Conservation (phyloP, 1,140 invertebrate species). For the Linepithema humile region DNA sequence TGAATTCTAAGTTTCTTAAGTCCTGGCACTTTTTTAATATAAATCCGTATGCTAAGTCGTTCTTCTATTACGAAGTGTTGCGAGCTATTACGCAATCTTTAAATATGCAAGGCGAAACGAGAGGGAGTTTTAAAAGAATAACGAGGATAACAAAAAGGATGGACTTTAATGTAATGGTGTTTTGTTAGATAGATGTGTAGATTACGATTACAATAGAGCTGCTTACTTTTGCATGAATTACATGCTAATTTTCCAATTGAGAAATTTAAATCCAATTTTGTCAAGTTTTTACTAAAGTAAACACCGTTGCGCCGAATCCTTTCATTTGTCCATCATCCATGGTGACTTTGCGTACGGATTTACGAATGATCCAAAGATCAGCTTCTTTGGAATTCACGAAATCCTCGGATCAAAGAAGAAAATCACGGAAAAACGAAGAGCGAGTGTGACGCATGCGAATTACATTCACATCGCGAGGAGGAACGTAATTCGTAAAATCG, state of each 20-base stretch:
- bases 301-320: neutral
- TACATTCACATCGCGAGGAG: neutral
- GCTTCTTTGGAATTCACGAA: constrained; percentile 2
- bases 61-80: too few relatives aligned
- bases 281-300: neutral
- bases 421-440: constrained; percentile 8
- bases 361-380: neutral
- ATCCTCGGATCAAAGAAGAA: constrained; percentile 39
- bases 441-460: neutral
- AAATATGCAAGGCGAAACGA: neutral
- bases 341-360: neutral
- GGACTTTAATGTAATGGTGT: neutral
- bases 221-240: neutral
- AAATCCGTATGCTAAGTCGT: neutral
- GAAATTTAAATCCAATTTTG: constrained; percentile 1
- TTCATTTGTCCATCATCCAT: neutral
- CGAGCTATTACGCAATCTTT: neutral
- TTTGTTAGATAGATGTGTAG: neutral
- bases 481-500: constrained; percentile 33
- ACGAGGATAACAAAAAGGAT: neutral
- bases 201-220: too few relatives aligned
- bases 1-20: neutral
- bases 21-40: neutral
- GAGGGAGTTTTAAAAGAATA: neutral
- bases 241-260: neutral